Evolutionary conservation across 2,113 vertebrate genomes (phyloP), one percentile per base, ranked within the genome.

Genomic region (Syrmaticus mikado): DNA sequence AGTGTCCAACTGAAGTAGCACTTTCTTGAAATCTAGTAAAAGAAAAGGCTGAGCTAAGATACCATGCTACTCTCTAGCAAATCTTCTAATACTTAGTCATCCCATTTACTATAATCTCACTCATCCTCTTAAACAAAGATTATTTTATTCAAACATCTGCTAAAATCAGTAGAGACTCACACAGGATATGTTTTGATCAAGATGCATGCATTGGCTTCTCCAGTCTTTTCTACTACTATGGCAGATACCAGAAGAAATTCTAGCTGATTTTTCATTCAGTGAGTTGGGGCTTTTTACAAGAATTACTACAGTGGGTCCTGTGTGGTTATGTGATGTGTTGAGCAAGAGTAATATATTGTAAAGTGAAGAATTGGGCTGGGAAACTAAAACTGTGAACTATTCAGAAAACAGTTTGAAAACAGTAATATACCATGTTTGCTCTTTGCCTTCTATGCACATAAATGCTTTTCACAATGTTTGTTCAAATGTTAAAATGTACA

Each of bases 221-320:
- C 85, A 87, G 90, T 96, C 55, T 65, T 97, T 94, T 92, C 87
- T 91, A 64, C 65, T 67, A 30, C 55, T 25, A 43, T 28, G 64
- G 93, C 84, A 95, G 74, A 85, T 90, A 94, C 72, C 53, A 57
- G 53, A 82, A 91, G 84, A 75, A 87, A 94, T 86, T 95, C 79
- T 93, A 75, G 96, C 87, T 90, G 86, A 89, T 85, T 83, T 64
- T 60, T 82, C 28, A 8, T 17, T 64, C 45, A 91, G 92, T 87
- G 87, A 95, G 48, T 57, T 76, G 55, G 20, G 28, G 32, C 34
- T 84, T 92, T 94, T 84, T 82, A 92, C 55, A 78, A 84, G 67
- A 76, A 10, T 52, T 7, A 62, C 57, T 76, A 77, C 46, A 79
- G 82, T 46, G 70, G 65, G 41, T 6, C 40, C 66, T 92, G 89